Percentiles rank a stretch among this genome's conserved stretches.
phyloP scores from a whole-genome alignment of 2,888 invertebrate genomes.

The Epiblema foenella region DNA sequence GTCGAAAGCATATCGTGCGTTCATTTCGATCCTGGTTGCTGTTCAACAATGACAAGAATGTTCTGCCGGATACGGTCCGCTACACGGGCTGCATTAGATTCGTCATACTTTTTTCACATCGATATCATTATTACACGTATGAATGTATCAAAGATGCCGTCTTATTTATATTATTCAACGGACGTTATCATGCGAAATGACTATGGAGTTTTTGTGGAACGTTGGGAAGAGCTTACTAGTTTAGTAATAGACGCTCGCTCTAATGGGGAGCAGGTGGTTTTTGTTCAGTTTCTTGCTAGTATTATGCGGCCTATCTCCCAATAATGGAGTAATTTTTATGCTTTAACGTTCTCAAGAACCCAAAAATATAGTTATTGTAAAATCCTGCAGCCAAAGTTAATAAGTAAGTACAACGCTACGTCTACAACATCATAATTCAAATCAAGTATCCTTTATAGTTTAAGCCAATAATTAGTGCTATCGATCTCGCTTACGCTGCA shows the following conservation, averaged over 20 bases:
- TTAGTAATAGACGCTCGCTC: slow-evolving; percentile 61
- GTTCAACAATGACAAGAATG: slow-evolving; percentile 47
- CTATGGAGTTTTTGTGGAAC: slow-evolving; percentile 72
- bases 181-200: slow-evolving; percentile 73
- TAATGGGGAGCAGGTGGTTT: slow-evolving; percentile 67
- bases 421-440: slow-evolving; percentile 1
- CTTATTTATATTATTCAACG: slow-evolving; percentile 73
- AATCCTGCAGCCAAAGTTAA: background rate
- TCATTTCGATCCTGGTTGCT: slow-evolving; percentile 16
- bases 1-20: slow-evolving; percentile 8
- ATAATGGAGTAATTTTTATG: slow-evolving; percentile 59
- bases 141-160: slow-evolving; percentile 67
- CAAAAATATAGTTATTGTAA: slow-evolving; percentile 11
- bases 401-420: background rate
- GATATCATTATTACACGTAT: slow-evolving; percentile 66
- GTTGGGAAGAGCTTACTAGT: slow-evolving; percentile 68
- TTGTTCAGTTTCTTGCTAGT: slow-evolving; percentile 65
- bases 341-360: slow-evolving; percentile 47
- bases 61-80: slow-evolving; percentile 65
- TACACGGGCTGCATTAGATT: slow-evolving; percentile 62
- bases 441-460: background rate
- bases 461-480: slow-evolving; percentile 10
- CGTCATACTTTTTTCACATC: slow-evolving; percentile 55
- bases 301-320: slow-evolving; percentile 52
- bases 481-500: slow-evolving; percentile 11